Conservation (phyloP, 2,113 vertebrate species). For the Jaculus jaculus region DNA sequence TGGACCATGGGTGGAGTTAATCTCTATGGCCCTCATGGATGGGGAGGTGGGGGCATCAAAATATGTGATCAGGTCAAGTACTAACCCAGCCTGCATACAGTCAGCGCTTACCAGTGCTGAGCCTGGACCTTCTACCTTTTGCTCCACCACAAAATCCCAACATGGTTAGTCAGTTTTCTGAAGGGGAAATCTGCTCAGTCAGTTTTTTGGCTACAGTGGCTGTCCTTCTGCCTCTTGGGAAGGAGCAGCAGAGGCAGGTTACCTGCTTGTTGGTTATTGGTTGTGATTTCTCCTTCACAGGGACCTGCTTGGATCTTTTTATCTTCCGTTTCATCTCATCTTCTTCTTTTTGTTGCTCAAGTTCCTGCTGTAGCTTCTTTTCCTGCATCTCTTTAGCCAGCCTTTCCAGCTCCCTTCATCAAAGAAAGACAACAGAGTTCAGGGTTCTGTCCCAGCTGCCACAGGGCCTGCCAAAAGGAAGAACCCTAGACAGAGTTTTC, state of each 20-base stretch:
- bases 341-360: conserved; percentile 84
- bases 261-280: conserved; percentile 43
- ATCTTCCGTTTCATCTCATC: conserved; percentile 85
- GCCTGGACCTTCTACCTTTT: not conserved
- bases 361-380: conserved; percentile 82
- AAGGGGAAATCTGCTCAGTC: not conserved
- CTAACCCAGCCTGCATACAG: not conserved
- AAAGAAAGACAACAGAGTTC: conserved; percentile 19
- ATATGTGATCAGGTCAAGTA: not conserved
- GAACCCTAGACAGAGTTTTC: not conserved
- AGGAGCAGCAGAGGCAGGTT: not conserved
- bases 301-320: conserved; percentile 82
- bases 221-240: not conserved
- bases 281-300: conserved; percentile 76
- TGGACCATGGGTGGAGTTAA: not conserved
- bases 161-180: not conserved
- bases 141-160: not conserved
- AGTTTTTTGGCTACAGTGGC: not conserved
- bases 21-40: not conserved
- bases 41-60: not conserved
- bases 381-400: conserved; percentile 81
- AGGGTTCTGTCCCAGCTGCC: not conserved
- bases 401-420: conserved; percentile 83
- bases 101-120: accelerated
- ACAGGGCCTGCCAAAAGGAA: not conserved